phyloP scores from a whole-genome alignment of 2,888 invertebrate species.

The Stramonita haemastoma region DNA sequence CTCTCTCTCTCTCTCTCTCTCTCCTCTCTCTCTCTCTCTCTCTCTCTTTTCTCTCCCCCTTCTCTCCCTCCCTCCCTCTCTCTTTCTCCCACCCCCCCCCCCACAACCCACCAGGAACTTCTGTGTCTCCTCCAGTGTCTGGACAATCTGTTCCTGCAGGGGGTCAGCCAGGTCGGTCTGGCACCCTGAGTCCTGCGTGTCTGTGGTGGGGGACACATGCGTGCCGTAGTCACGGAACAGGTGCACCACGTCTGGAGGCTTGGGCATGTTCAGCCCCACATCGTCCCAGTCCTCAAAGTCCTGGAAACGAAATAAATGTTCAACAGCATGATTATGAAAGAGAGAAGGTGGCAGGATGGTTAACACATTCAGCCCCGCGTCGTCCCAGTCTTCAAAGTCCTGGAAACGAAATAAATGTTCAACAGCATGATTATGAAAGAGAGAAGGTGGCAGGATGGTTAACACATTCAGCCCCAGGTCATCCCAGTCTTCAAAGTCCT shows the following conservation, averaged over 20 bases:
- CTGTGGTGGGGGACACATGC: conserved; percentile 64
- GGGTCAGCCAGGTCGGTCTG: conserved; percentile 63
- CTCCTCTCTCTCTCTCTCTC: background rate
- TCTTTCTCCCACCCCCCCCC: background rate
- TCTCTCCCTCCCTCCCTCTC: background rate
- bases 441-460: too few relatives aligned
- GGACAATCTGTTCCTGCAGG: conserved; percentile 52
- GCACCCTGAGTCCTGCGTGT: conserved; percentile 59
- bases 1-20: background rate
- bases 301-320: conserved; percentile 77
- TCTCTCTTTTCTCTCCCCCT: background rate
- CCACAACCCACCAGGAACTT: conserved; percentile 60
- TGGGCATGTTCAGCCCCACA: conserved; percentile 90
- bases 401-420: background rate
- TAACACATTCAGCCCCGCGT: too few relatives aligned
- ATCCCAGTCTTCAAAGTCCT: too few relatives aligned
- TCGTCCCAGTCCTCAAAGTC: conserved; percentile 96
- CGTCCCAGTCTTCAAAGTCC: too few relatives aligned
- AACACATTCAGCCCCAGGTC: too few relatives aligned
- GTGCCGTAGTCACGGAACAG: conserved; percentile 77
- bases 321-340: too few relatives aligned
- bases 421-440: too few relatives aligned
- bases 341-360: too few relatives aligned
- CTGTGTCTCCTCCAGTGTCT: conserved; percentile 55
- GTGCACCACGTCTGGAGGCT: conserved; percentile 85